A percentile compares a stretch with the other conserved stretches of the same genome.
These are phyloP conservation scores for Phragmatobia fuliginosa DNA, from an alignment of 2,888 invertebrate genomes.

Conservation along the genomic window DNA sequence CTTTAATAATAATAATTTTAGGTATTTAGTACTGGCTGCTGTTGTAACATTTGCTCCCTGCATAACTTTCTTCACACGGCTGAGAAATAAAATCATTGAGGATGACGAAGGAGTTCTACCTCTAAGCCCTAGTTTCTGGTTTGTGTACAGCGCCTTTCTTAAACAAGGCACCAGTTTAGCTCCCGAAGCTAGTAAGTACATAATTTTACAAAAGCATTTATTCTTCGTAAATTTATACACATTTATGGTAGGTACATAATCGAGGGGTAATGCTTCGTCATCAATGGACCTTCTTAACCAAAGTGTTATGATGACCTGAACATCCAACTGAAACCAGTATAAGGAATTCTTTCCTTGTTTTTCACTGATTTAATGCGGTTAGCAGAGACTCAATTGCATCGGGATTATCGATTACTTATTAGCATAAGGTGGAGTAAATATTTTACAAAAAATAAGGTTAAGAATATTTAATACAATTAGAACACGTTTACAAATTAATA, in stretches of 20 bases:
- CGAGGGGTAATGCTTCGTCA: background rate
- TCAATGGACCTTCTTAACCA: no score
- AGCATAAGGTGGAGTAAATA: background rate
- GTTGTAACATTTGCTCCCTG: constrained; percentile 92
- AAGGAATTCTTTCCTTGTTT: no score
- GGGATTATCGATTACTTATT: no score
- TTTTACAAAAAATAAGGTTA: background rate
- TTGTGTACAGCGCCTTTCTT: constrained; percentile 94
- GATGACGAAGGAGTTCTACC: constrained; percentile 87
- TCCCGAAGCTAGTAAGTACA: constrained; percentile 91
- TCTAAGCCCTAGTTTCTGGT: constrained; percentile 93
- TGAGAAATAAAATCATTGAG: constrained; percentile 88
- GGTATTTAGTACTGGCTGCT: constrained; percentile 90
- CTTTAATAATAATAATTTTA: constrained; percentile 34
- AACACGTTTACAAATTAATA: background rate
- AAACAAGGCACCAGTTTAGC: constrained; percentile 94
- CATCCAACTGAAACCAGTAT: no score
- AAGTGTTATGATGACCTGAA: no score
- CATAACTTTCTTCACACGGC: constrained; percentile 89
- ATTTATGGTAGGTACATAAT: background rate
- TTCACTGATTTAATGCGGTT: no score
- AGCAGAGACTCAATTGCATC: no score
- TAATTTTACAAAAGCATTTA: no score
- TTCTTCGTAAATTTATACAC: no score
- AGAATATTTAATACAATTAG: background rate